Evolutionary conservation across 2,113 vertebrate genomes (phyloP), one percentile per base, ranked within the genome.

Genomic region (Spermophilus dauricus): DNA sequence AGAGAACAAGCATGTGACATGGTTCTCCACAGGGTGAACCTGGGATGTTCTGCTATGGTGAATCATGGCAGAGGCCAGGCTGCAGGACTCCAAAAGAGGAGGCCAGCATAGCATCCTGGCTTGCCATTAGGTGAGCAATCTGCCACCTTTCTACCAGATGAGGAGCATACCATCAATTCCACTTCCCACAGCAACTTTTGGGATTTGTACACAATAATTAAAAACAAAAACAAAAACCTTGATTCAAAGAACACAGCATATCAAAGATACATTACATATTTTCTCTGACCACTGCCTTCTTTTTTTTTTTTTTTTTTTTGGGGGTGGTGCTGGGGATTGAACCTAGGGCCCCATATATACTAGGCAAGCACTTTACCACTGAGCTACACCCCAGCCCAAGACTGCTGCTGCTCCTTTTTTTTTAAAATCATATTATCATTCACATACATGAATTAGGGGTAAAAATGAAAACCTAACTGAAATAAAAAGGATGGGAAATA

Each of bases 401-500:
- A 61, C 24, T 61, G 22, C 58, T 61, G 58, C 20, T 22, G 20
- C 58, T 61, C 6, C 58, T 61, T 89, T 72, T 91, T 89, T 67
- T 67, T 32, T 32, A 14, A 28, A 28, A 75, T 20, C 13, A 77
- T 11, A 76, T 1, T 77, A 26, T 73, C 53, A 94, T 67, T 91
- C n/a, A 65, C 32, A 83, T 63, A 88, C 37, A 51, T 26, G 22
- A 51, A 88, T 34, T 32, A 32, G 65, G 65, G 13, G 13, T 5
- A 5, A 65, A 58, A 17, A 39, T 58, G 39, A 76, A 94, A 95
- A 69, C 8, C 45, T 65, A 88, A 69, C 0, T 69, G 72, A 95
- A 96, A 83, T 73, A 48, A 78, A 88, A 32, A 92, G 85, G 56
- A 82, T 22, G 20, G n/a, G 65, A 92, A 53, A 75, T 53, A 86